Percentiles rank a stretch among this genome's conserved stretches.
Evolutionary conservation across 2,113 vertebrate species (phyloP).

Genomic region (Paradoxurus hermaphroditus): DNA sequence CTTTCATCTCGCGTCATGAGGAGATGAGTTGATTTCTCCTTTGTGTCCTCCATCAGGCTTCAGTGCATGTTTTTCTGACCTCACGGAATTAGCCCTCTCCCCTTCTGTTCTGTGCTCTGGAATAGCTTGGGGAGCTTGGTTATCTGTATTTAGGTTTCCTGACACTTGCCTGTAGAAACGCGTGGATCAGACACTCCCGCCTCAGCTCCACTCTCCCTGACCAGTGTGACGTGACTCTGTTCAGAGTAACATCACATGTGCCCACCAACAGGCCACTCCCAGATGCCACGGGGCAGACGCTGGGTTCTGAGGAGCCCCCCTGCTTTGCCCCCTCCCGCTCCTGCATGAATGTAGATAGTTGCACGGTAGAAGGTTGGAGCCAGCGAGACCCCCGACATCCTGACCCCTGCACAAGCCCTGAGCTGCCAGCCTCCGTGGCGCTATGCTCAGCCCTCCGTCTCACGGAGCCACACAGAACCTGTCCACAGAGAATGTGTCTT

Average conservation of each 20-base stretch:
- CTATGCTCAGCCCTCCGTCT: not conserved
- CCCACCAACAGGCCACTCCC: not conserved
- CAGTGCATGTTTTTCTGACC: not conserved
- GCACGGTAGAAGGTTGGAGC: not conserved
- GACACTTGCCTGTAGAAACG: not conserved
- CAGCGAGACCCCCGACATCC: not conserved
- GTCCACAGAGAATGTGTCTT: not conserved
- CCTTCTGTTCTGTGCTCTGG: not conserved
- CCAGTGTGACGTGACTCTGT: not conserved
- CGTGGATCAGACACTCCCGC: not conserved
- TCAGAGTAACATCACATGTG: too few relatives aligned
- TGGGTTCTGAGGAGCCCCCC: too few relatives aligned
- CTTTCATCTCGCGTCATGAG: not conserved
- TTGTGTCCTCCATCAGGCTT: too few relatives aligned
- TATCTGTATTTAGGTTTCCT: not conserved
- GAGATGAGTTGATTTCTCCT: not conserved
- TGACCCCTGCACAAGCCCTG: not conserved
- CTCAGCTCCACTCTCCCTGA: not conserved
- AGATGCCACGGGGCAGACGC: not conserved
- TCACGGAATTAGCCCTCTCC: not conserved
- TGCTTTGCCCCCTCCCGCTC: not conserved
- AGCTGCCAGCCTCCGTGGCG: not conserved
- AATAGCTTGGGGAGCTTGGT: not conserved
- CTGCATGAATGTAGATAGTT: fast-evolving
- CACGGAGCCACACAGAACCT: not conserved